Evolutionary conservation across 2,113 vertebrate genomes (phyloP).

Genomic region (human (Homo sapiens)): GRCh38 chr11:116993001-116993500

Average conservation of each 20-base stretch:
- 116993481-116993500: constrained; percentile 29
- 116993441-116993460: constrained; percentile 13
- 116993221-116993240: neutral
- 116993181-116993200: neutral
- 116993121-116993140: too few species aligned
- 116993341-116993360: neutral
- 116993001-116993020: neutral
- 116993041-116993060: too few species aligned
- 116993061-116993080: too few species aligned
- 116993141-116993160: too few species aligned
- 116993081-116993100: too few species aligned
- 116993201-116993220: neutral
- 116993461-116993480: neutral
- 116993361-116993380: neutral
- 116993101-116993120: too few species aligned
- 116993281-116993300: neutral
- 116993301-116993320: neutral
- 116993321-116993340: neutral
- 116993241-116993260: neutral
- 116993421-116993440: neutral
- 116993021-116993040: too few species aligned
- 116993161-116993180: too few species aligned
- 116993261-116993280: neutral
- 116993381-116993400: constrained; percentile 38
- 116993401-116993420: neutral